These are phyloP conservation scores for Cynodonichthys magdalenae DNA, from an alignment of 2,797 vertebrate genomes.

Conservation along the genomic window DNA sequence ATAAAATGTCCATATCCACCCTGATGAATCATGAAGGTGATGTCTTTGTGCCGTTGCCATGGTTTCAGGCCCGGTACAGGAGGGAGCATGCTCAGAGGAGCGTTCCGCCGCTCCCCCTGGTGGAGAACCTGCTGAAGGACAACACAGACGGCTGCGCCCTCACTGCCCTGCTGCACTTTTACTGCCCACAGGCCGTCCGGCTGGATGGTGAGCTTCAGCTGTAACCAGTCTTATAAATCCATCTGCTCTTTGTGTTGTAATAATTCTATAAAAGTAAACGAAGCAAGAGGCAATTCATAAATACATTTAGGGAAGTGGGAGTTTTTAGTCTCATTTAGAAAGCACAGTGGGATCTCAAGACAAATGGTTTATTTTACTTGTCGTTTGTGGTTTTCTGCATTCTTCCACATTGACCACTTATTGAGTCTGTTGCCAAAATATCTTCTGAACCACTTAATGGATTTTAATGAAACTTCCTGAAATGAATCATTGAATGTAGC, in stretches of 20 bases:
- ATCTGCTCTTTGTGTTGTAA: constrained; percentile 7
- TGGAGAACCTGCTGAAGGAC: constrained; percentile 95
- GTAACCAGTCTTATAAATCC: neutral
- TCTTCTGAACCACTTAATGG: too few relatives aligned
- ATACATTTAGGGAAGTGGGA: constrained; percentile 6
- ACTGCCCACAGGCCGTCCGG: constrained; percentile 88
- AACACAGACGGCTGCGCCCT: constrained; percentile 92
- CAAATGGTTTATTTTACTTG: constrained; percentile 21
- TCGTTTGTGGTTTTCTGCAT: constrained; percentile 1
- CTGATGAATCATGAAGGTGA: constrained; percentile 45
- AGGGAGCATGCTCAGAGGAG: constrained; percentile 86
- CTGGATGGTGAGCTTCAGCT: constrained; percentile 84
- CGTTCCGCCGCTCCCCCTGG: constrained; percentile 86
- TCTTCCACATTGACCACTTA: neutral
- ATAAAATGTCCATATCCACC: constrained; percentile 8
- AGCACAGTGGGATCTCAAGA: constrained; percentile 45
- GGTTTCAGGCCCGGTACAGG: constrained; percentile 88
- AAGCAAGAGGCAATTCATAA: constrained; percentile 6
- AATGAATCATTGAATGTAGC: too few relatives aligned
- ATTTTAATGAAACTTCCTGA: too few relatives aligned
- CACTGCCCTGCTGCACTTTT: constrained; percentile 94
- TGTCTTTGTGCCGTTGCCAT: constrained; percentile 65
- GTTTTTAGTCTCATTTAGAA: constrained; percentile 1
- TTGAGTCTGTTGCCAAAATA: too few relatives aligned
- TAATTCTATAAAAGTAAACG: constrained; percentile 6